phyloP scores from a whole-genome alignment of 2,888 invertebrate genomes.

The Stenoptilia bipunctidactyla region DNA sequence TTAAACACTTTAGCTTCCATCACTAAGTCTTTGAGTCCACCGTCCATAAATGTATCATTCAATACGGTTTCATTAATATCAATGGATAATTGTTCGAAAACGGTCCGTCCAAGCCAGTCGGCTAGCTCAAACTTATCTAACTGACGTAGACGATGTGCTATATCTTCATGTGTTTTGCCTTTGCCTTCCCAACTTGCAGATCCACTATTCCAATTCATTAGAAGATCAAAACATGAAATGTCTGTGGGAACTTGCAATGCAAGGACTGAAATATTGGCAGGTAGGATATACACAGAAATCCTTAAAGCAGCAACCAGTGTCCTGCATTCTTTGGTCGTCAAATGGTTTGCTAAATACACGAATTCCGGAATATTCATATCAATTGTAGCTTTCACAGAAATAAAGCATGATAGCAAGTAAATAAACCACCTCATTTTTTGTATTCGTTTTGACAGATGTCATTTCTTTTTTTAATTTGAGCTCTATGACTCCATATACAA shows the following conservation, averaged over 20 bases:
- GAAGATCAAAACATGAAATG: slow-evolving; percentile 64
- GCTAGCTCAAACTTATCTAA: slow-evolving; percentile 69
- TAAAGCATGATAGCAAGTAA: neutral
- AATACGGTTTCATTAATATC: slow-evolving; percentile 47
- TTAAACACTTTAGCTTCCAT: slow-evolving; percentile 16
- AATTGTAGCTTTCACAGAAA: slow-evolving; percentile 27
- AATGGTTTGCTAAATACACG: slow-evolving; percentile 66
- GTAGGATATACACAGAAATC: slow-evolving; percentile 39
- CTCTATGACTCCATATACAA: no score
- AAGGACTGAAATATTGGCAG: slow-evolving; percentile 20
- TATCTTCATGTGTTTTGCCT: slow-evolving; percentile 66
- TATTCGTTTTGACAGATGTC: no score
- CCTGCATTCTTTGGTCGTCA: slow-evolving; percentile 70
- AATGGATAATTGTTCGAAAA: slow-evolving; percentile 64
- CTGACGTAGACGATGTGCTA: slow-evolving; percentile 70
- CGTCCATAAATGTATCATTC: slow-evolving; percentile 11
- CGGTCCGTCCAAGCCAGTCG: slow-evolving; percentile 71
- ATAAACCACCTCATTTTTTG: no score
- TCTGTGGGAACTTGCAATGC: slow-evolving; percentile 57
- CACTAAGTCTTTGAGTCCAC: no score
- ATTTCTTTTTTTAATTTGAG: no score
- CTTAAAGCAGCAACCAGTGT: slow-evolving; percentile 70
- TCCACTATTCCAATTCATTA: slow-evolving; percentile 70
- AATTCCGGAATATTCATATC: slow-evolving; percentile 34
- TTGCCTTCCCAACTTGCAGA: slow-evolving; percentile 50